Evolutionary conservation across 1,140 invertebrate genomes (phyloP).

Genomic region (Uloborus diversus): DNA sequence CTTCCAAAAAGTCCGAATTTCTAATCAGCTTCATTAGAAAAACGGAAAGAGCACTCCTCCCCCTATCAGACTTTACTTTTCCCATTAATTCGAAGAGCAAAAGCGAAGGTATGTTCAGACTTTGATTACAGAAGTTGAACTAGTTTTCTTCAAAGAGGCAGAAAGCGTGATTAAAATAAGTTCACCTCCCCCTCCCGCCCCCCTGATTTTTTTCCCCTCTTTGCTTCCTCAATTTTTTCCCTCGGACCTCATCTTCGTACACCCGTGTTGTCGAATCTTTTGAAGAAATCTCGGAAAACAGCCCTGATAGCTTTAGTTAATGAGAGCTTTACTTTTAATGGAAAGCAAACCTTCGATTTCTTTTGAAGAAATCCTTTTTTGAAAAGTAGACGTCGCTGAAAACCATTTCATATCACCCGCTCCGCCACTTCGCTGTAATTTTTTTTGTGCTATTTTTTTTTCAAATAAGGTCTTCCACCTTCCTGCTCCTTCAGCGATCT

Average conservation of each 20-base stretch:
- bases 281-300: constrained; percentile 30
- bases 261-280: constrained; percentile 31
- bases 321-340: constrained; percentile 55
- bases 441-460: no score
- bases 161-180: constrained; percentile 53
- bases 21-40: constrained; percentile 58
- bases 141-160: constrained; percentile 46
- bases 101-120: constrained; percentile 50
- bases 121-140: constrained; percentile 57
- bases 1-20: constrained; percentile 58
- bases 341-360: constrained; percentile 9
- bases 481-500: neutral
- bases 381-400: neutral
- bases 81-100: constrained; percentile 50
- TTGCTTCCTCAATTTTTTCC: neutral
- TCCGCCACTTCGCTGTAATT: neutral
- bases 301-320: constrained; percentile 33
- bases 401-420: constrained; percentile 6
- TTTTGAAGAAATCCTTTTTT: constrained; percentile 32
- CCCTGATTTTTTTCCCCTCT: neutral
- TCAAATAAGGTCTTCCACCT: no score
- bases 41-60: constrained; percentile 23
- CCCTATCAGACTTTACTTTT: constrained; percentile 1
- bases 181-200: neutral
- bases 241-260: neutral